Base-by-base conservation (phyloP, 2,113 vertebrate genomes). In the Equus przewalskii region DNA sequence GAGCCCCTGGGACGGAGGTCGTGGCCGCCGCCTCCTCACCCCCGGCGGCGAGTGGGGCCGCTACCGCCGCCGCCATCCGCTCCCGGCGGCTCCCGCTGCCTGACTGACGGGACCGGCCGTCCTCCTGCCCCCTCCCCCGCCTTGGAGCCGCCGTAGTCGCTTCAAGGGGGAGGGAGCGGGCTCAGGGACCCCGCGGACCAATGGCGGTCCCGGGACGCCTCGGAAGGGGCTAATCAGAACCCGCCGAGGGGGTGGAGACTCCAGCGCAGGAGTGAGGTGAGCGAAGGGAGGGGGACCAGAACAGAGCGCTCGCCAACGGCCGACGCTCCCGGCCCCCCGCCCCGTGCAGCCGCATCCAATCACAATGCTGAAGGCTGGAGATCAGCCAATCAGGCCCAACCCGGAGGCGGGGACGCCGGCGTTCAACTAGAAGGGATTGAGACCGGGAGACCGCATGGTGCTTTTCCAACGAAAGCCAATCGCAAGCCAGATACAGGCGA, bases 11-110 rank as follows among this genome's bases (percentile, higher is more conserved):
- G 19, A 97, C 96, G 14, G 95, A 90, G 62, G 95, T 96, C 7
- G 94, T 93, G n/a, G 96, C 83, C 56, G 95, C 82, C 86, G 97
- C 87, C 98, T 99, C 99, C 98, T 99, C 99, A 98, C 99, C 99
- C 98, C 99, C 99, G 98, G 99, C 99, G 98, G 91, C 80, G 14
- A 94, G 79, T 18, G 98, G 88, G 60, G 90, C 81, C 67, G 91
- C 96, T 73, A 98, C 97, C 1, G 90, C 98, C 81, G 98, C 97
- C 97, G 97, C 98, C 98, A 97, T 95, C 94, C 94, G 92, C 91
- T 97, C 96, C 83, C 76, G 94, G 97, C 97, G 86, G 91, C 87
- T 98, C 87, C 85, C 75, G 83, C 94, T 65, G 72, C 91, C 87
- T 88, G 84, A 99, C 98, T 98, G 98, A 97, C 89, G 94, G 44